Evolutionary conservation across 2,113 vertebrate genomes (phyloP), one percentile per base, ranked within the genome.

Genomic region (Morone saxatilis): DNA sequence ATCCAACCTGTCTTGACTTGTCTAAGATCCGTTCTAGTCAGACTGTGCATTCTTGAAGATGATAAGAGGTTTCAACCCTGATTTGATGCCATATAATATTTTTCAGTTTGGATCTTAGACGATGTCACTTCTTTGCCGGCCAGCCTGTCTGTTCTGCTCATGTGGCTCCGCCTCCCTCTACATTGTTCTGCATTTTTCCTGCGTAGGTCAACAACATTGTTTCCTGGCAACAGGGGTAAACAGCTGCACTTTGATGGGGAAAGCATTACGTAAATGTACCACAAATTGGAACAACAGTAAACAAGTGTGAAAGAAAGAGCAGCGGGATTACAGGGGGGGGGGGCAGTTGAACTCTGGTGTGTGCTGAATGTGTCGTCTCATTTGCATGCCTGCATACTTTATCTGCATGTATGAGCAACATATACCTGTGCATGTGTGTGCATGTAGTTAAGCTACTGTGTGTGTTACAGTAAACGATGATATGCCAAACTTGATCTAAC

Each of bases 241-340:
- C 89, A 90, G 80, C 76, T 72, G 40, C 62, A 50, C 81, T 80
- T 73, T 84, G 86, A 80, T 77, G 71, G 47, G 65, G n/a, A 61
- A 80, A 76, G 16, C 62, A 67, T 84, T 71, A 77, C 61, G 56
- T 53, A 74, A 82, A 76, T 75, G 73, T 41, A 63, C 56, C 77
- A 71, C 41, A 50, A 60, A 77, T 54, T 14, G 2, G 68, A 74
- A 73, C 31, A 56, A 63, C 65, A 62, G 53, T 79, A 79, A 81
- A 82, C 61, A 87, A 68, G 59, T 76, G 78, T 71, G 78, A 70
- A 47, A 65, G 40, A 43, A 31, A 60, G 60, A 57, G 71, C 47
- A n/a, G 45, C 4, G 0, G 16, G 66, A 76, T 80, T 13, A 43
- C 8, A 2, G 22, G 5, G 36, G 25, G 59, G 36, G 17, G 22